These are phyloP conservation scores for Rhinoraja longicauda DNA, from an alignment of 2,797 vertebrate genomes.

Conservation along the genomic window DNA sequence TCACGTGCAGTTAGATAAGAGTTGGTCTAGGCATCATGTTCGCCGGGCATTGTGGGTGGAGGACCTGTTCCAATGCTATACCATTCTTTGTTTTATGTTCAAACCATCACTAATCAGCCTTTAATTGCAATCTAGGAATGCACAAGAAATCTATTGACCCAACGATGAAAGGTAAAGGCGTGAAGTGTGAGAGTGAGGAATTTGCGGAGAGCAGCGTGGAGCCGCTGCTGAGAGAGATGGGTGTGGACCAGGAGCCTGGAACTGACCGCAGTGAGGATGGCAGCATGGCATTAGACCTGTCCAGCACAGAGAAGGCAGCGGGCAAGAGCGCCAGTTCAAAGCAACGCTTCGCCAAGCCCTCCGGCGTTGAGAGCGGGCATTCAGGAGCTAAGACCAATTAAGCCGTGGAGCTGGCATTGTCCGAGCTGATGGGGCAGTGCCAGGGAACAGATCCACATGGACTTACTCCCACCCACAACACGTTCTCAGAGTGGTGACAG, in stretches of 20 bases:
- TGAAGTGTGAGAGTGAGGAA: conserved; percentile 58
- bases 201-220: conserved; percentile 58
- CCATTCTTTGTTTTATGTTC: too few relatives aligned
- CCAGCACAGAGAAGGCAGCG: conserved; percentile 72
- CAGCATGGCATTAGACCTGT: conserved; percentile 80
- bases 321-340: conserved; percentile 57
- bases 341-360: conserved; percentile 48
- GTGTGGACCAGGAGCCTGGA: conserved; percentile 49
- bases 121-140: conserved; percentile 67
- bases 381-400: conserved; percentile 55
- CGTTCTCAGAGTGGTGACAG: not conserved
- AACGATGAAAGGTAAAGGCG: conserved; percentile 61
- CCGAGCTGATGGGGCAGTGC: conserved; percentile 43
- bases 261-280: conserved; percentile 55
- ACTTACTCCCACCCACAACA: conserved; percentile 42
- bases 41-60: too few relatives aligned
- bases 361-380: conserved; percentile 56
- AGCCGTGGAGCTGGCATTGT: conserved; percentile 43
- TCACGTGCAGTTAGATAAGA: too few relatives aligned
- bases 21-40: too few relatives aligned
- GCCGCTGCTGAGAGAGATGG: conserved; percentile 50
- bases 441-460: conserved; percentile 49
- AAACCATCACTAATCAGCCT: not conserved
- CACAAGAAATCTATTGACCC: conserved; percentile 85
- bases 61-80: too few relatives aligned